Base-by-base conservation (phyloP, 1,140 invertebrate genomes). In the Antheraea pernyi region DNA sequence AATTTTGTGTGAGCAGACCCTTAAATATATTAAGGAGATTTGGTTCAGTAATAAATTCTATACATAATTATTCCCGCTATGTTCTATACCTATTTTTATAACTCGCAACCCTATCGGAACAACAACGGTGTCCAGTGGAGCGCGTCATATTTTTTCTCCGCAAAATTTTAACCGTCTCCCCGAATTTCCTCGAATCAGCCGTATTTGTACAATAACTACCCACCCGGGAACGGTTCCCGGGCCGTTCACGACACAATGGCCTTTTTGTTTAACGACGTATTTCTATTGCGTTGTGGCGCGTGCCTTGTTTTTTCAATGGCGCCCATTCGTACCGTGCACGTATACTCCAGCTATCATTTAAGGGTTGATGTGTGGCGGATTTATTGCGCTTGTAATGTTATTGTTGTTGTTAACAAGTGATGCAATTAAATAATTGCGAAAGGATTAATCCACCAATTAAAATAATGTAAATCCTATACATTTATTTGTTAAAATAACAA, bases 131-230 rank as follows among this genome's bases (percentile, higher is more conserved):
- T 72, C 68, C 75, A 79, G 65, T 74, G 77, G 69, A 81, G 76
- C 83, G 80, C 60, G 72, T 72, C 70, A 79, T 84, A 88, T 88
- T 89, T 88, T 90, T 88, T 90, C 64, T 53, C 84, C 83, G 79
- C 86, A 90, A 90, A 53, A 84, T 88, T 90, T 87, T 88, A 87
- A 90, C 82, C 85, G 76, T 84, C 83, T 86, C 82, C 80, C 81
- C 71, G 68, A 83, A 82, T 83, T 88, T 86, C 83, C 84, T 69
- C 81, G 84, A 88, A 88, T 88, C 88, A 82, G 88, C 83, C 76
- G 86, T 85, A 90, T 90, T 90, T 88, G 83, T 85, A 86, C 86
- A 90, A 88, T 83, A 86, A 86, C 81, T 84, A 82, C 80, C 81
- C 84, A 78, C 78, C 66, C 77, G 85, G 81, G 82, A 65, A 19